These are phyloP conservation scores for Picus viridis DNA, from an alignment of 2,797 vertebrate genomes.

Conservation along the genomic window DNA sequence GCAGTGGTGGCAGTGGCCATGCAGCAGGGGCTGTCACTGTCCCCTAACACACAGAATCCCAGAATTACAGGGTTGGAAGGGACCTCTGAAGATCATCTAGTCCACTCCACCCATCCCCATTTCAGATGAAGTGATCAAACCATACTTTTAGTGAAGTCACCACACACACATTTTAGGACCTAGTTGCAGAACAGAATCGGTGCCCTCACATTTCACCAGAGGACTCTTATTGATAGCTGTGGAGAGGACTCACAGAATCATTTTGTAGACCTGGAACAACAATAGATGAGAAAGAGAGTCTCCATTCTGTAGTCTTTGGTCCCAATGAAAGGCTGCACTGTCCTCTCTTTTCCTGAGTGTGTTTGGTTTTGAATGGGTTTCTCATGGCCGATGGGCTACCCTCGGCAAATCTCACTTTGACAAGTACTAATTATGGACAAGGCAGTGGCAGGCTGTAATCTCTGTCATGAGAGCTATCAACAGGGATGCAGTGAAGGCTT, in stretches of 20 bases:
- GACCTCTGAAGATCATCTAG: too few relatives aligned
- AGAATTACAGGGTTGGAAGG: too few relatives aligned
- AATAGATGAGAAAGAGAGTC: neutral
- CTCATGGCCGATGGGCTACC: conserved; percentile 44
- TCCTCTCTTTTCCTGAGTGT: conserved; percentile 17
- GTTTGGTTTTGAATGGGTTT: conserved; percentile 54
- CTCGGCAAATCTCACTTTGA: conserved; percentile 46
- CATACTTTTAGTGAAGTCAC: neutral
- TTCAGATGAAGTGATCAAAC: neutral
- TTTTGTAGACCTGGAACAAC: neutral
- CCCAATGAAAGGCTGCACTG: conserved; percentile 48
- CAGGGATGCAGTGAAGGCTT: conserved; percentile 42
- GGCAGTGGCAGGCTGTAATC: conserved; percentile 47
- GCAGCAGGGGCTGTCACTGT: neutral
- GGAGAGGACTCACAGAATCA: neutral
- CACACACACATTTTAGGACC: neutral
- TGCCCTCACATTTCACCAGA: neutral
- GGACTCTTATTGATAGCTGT: neutral
- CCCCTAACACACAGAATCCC: neutral
- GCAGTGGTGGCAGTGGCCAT: rapidly evolving
- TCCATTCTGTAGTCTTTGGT: neutral
- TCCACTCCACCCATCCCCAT: neutral
- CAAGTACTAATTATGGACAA: conserved; percentile 62
- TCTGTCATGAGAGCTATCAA: conserved; percentile 68
- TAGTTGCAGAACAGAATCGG: neutral